Percentiles rank a stretch among this genome's conserved stretches.
phyloP scores from a whole-genome alignment of 2,888 invertebrate species.

The Pristionchus entomophagus region DNA sequence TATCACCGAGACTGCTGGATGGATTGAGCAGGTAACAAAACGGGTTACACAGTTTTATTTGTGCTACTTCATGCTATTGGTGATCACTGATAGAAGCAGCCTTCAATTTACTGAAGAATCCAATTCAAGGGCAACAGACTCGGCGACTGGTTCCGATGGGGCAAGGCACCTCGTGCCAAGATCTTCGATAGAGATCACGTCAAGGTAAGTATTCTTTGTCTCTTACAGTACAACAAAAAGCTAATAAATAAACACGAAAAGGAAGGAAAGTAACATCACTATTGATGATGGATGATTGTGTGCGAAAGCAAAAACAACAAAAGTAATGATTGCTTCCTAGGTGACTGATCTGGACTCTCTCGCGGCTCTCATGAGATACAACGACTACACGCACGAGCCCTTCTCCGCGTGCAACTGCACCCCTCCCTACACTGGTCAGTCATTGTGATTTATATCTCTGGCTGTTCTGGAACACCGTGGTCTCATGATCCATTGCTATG shows the following conservation, averaged over 20 bases:
- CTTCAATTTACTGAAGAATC: neutral
- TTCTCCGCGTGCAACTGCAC: conserved; percentile 82
- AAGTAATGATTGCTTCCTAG: conserved; percentile 51
- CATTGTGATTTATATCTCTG: neutral
- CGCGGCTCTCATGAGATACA: conserved; percentile 79
- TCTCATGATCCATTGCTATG: too few relatives aligned
- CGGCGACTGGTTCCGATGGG: conserved; percentile 82
- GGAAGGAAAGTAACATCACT: too few relatives aligned
- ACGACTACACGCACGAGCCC: conserved; percentile 84
- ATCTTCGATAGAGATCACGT: conserved; percentile 79
- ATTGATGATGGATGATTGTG: too few relatives aligned
- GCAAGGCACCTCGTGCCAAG: conserved; percentile 78
- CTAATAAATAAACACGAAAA: too few relatives aligned
- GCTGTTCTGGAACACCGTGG: too few relatives aligned
- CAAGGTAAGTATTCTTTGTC: conserved; percentile 76
- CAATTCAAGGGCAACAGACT: conserved; percentile 76
- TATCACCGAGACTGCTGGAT: conserved; percentile 83
- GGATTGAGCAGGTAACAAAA: conserved; percentile 78
- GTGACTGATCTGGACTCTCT: conserved; percentile 76
- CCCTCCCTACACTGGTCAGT: conserved; percentile 82
- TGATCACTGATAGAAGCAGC: too few relatives aligned
- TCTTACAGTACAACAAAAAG: too few relatives aligned
- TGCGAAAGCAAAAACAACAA: neutral
- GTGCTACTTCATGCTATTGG: neutral
- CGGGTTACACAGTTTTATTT: neutral